Base-by-base conservation (phyloP, 2,888 invertebrate species). In the Clistopyga incitator region DNA sequence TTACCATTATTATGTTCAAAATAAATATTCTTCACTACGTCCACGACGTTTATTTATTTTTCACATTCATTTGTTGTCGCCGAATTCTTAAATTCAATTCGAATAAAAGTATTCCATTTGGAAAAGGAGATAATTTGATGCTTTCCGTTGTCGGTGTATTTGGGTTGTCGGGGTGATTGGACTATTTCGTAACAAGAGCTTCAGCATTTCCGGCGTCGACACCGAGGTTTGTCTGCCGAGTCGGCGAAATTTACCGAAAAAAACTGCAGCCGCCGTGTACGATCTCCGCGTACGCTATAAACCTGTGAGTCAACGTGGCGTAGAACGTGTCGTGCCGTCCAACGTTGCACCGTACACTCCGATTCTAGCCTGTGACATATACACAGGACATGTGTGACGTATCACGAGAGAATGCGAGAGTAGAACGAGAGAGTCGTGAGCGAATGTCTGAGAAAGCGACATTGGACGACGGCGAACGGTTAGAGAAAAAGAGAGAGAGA, bases 361-460 rank as follows among this genome's bases (percentile, higher is more conserved):
- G 47, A 20, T 42, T 42, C 45, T 45, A 42, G n/a, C 10, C 54
- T 42, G n/a, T 65, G 18, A 65, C 65, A 23, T 67, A 23, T 42
- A 67, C 23, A 47, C 45, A 74, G 25, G 25, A 70, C 18, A 54
- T 18, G 52, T 42, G 56, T 18, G 50, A 52, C 34, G 34, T 61
- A 29, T n/a, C 64, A 18, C 61, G 47, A 18, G 61, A 34, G 50
- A 20, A 72, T 38, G 50, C 13, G 50, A 61, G 64, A 34, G 54
- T 25, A 54, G 45, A 64, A 52, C 64, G 50, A 34, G 75, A 75
- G 34, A 38, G 38, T 61, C 20, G 50, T 50, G 75, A 75, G 64
- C 75, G 34, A 75, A 50, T 75, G 38, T 38, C 75, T 50, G 61
- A 64, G 56, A 75, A 75, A 75, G 64, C 75, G 64, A 75, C 71